Evolutionary conservation across 2,888 invertebrate genomes (phyloP), one percentile per base, ranked within the genome.

Genomic region (Coremacera marginata): DNA sequence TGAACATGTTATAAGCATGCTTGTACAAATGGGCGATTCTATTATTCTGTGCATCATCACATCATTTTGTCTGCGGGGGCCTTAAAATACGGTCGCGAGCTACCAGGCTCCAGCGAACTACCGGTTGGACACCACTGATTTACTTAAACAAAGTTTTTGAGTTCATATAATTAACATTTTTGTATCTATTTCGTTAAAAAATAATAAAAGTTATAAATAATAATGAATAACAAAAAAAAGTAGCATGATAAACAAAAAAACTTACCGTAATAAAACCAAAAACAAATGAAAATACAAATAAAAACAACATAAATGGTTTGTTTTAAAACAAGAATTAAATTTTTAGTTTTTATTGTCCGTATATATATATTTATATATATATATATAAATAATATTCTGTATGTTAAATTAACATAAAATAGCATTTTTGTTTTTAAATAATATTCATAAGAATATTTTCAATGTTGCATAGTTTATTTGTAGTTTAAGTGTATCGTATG

Each of bases 241-340:
- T 16, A 63, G 5, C 31, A 14, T n/a, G n/a, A n/a, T n/a, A n/a
- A n/a, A n/a, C n/a, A n/a, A n/a, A 14, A 70, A 78, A 78, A 77
- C 72, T 60, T 34, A 27, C 68, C 31, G 51, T 27, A 51, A 65
- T 25, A 31, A 44, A 71, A 67, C 7, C n/a, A 65, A 68, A 70
- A 72, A n/a, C 31, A 31, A 62, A 49, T 76, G 62, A 65, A 77
- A 79, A 60, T 76, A 74, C 65, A 65, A 67, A 44, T 44, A 27
- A 49, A 68, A 68, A 68, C 49, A 68, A 44, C 16, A 16, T 11
- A 68, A 51, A 16, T 7, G 7, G 8, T 49, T 67, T 14, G 11
- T 68, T 51, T 68, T 16, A 16, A 37, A 65, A 31, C 31, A 19
- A 68, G 11, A 68, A 63, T 37, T 49, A n/a, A 51, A 51, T 27